Conservation (phyloP, 2,888 invertebrate genomes). For the Callyntrura guangdongensis region DNA sequence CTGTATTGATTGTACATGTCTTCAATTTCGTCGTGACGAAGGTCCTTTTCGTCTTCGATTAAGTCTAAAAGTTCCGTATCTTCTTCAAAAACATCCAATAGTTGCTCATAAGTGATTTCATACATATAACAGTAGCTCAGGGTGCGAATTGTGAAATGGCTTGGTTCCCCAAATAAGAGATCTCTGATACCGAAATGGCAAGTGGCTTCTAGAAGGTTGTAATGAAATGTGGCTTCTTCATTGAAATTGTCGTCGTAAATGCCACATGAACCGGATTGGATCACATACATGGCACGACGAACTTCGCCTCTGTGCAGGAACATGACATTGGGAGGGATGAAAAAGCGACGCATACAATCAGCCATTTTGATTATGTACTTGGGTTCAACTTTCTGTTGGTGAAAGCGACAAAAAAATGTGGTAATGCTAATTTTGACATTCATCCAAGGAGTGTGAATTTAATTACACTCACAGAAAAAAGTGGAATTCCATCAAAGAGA, state of each 20-base stretch:
- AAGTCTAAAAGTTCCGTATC: slow-evolving; percentile 73
- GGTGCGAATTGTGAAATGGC: slow-evolving; percentile 80
- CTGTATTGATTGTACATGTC: slow-evolving; percentile 78
- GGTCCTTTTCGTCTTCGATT: slow-evolving; percentile 75
- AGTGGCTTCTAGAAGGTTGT: slow-evolving; percentile 75
- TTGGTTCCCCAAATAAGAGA: slow-evolving; percentile 81
- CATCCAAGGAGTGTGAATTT: too few species aligned
- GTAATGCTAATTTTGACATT: too few species aligned
- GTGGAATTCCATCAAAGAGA: slow-evolving; percentile 78
- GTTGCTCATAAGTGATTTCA: slow-evolving; percentile 78
- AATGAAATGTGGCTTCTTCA: too few species aligned
- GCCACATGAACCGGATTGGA: slow-evolving; percentile 81
- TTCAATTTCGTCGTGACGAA: slow-evolving; percentile 71
- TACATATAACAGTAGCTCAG: slow-evolving; percentile 82
- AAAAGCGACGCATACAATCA: slow-evolving; percentile 78
- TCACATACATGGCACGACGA: slow-evolving; percentile 81
- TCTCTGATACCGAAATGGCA: slow-evolving; percentile 80
- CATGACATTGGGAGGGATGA: slow-evolving; percentile 81
- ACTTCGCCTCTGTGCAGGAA: slow-evolving; percentile 83
- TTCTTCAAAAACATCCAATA: slow-evolving; percentile 79
- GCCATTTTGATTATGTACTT: slow-evolving; percentile 76
- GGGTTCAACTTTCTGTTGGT: slow-evolving; percentile 75
- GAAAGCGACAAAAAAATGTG: too few species aligned
- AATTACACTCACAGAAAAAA: slow-evolving; percentile 68
- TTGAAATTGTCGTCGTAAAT: slow-evolving; percentile 68